Evolutionary conservation across 2,797 vertebrate genomes (phyloP).

Genomic region (Euthynnus affinis): DNA sequence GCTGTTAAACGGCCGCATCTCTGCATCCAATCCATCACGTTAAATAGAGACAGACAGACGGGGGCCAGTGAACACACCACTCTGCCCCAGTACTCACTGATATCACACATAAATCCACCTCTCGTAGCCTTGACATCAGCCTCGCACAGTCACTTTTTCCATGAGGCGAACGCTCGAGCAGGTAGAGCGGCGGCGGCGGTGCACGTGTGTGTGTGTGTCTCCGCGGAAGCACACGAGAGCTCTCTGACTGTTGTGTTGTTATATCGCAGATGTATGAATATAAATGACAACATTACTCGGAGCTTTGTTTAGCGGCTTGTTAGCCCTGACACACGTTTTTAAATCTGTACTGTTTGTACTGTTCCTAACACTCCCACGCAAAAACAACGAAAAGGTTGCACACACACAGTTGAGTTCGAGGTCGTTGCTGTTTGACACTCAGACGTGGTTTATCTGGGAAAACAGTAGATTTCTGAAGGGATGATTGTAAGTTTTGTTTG

Average conservation of each 20-base stretch:
- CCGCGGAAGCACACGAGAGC: slow-evolving; percentile 14
- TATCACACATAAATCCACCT: slow-evolving; percentile 35
- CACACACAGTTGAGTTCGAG: background rate
- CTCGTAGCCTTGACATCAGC: slow-evolving; percentile 12
- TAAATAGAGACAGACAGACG: slow-evolving; percentile 37
- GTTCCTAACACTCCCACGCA: slow-evolving; percentile 42
- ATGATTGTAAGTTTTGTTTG: slow-evolving; percentile 2
- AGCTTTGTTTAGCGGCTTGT: slow-evolving; percentile 59
- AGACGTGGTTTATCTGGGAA: slow-evolving; percentile 5
- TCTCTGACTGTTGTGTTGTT: background rate
- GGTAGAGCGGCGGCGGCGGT: background rate
- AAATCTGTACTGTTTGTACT: slow-evolving; percentile 40
- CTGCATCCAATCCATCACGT: slow-evolving; percentile 55
- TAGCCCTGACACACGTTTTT: slow-evolving; percentile 33
- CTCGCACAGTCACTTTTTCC: slow-evolving; percentile 17
- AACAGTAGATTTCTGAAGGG: background rate
- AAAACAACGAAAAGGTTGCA: slow-evolving; percentile 8
- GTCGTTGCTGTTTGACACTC: slow-evolving; percentile 4
- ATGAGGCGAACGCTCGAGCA: slow-evolving; percentile 3
- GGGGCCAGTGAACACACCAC: slow-evolving; percentile 21
- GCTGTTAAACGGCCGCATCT: slow-evolving; percentile 38
- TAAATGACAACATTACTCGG: slow-evolving; percentile 39
- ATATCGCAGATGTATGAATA: slow-evolving; percentile 50
- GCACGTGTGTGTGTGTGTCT: background rate
- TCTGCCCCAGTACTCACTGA: background rate